phyloP scores from a whole-genome alignment of 2,888 invertebrate genomes.

The Cantharis lateralis region DNA sequence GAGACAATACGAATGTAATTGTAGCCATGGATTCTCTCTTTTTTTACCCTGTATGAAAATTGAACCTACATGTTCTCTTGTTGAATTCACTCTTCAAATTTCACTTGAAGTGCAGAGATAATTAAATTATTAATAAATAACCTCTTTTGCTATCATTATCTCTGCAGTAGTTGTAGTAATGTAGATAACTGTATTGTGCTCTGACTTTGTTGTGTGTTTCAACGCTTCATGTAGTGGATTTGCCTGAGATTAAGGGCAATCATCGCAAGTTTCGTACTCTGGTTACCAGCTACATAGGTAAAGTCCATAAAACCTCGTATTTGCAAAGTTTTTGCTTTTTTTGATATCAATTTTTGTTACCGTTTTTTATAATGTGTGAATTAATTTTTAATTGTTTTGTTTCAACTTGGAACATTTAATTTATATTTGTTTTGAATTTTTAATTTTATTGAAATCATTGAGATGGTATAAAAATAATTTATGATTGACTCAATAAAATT shows the following conservation, averaged over 20 bases:
- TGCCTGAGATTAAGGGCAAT: constrained; percentile 97
- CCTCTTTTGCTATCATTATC: neutral
- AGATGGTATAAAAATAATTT: neutral
- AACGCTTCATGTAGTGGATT: constrained; percentile 81
- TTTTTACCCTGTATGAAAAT: constrained; percentile 7
- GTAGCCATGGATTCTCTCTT: constrained; percentile 15
- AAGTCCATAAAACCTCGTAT: constrained; percentile 44
- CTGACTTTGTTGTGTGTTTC: constrained; percentile 51
- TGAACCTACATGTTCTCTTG: constrained; percentile 17
- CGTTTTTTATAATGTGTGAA: neutral
- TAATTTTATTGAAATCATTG: neutral
- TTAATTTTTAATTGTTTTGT: neutral
- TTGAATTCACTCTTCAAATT: constrained; percentile 7
- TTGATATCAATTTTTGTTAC: neutral
- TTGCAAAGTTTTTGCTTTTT: neutral
- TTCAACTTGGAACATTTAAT: neutral
- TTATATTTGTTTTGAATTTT: neutral
- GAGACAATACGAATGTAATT: constrained; percentile 11
- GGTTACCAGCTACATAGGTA: constrained; percentile 99
- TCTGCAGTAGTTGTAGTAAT: constrained; percentile 25
- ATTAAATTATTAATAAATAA: neutral
- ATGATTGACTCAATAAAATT: neutral
- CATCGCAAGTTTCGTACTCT: constrained; percentile 99
- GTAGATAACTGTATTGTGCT: constrained; percentile 32
- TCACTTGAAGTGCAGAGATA: constrained; percentile 8